Conservation (phyloP, 2,888 invertebrate species). For the Synanthedon tipuliformis region DNA sequence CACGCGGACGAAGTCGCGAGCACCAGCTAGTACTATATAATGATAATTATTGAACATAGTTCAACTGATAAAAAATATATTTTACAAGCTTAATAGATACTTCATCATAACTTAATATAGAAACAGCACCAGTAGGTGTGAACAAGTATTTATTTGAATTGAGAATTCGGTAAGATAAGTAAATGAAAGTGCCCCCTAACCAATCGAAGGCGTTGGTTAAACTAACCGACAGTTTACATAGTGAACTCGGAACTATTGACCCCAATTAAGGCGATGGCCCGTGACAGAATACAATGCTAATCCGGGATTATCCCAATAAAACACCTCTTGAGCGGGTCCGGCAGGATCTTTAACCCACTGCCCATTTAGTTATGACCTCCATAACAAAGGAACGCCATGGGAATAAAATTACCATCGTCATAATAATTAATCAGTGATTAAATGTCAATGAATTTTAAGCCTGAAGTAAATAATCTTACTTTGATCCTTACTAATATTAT, state of each 20-base stretch:
- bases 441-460: no score
- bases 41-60: no score
- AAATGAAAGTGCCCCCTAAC: no score
- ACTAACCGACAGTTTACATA: slow-evolving; percentile 27
- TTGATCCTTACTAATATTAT: not conserved
- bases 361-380: slow-evolving; percentile 1
- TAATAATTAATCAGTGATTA: no score
- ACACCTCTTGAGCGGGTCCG: slow-evolving; percentile 51
- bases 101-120: not conserved
- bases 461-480: no score
- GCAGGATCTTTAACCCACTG: not conserved
- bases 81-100: no score
- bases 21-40: no score
- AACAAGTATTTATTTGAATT: no score
- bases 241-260: slow-evolving; percentile 41
- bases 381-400: not conserved
- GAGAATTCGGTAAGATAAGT: no score
- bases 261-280: slow-evolving; percentile 59
- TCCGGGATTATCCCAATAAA: slow-evolving; percentile 64
- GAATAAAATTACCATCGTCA: no score
- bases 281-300: slow-evolving; percentile 50
- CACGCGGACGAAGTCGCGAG: no score
- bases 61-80: no score
- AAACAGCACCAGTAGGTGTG: not conserved
- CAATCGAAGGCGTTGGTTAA: slow-evolving; percentile 16